Percentiles rank a stretch among this genome's conserved stretches.
phyloP scores from a whole-genome alignment of 2,113 vertebrate genomes.

The Cebus imitator region DNA sequence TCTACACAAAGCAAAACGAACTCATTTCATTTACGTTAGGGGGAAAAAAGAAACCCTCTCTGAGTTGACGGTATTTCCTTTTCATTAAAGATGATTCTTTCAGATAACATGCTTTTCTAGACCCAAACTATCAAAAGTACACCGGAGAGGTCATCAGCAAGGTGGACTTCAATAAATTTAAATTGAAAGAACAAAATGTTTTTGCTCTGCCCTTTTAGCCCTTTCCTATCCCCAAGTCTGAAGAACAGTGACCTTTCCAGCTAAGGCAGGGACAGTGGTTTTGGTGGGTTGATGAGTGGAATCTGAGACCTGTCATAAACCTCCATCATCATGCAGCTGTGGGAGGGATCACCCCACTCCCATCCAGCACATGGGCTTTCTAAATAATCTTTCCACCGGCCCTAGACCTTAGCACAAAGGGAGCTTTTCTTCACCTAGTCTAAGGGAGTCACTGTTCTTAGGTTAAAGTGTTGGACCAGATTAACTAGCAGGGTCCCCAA shows the following conservation, averaged over 20 bases:
- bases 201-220: not conserved
- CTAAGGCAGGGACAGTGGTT: conserved; percentile 17
- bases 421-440: conserved; percentile 80
- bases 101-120: not conserved
- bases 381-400: conserved; percentile 81
- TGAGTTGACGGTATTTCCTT: not conserved
- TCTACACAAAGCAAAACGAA: not conserved
- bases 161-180: not conserved
- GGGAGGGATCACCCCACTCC: conserved; percentile 61
- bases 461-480: conserved; percentile 73
- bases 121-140: not conserved
- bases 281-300: conserved; percentile 37
- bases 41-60: not conserved
- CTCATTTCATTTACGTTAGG: not conserved
- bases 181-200: not conserved
- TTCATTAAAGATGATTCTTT: not conserved
- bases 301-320: conserved; percentile 25
- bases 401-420: conserved; percentile 79
- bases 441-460: conserved; percentile 81
- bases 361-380: conserved; percentile 69
- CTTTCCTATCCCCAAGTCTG: not conserved
- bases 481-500: conserved; percentile 76
- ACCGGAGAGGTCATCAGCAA: not conserved
- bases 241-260: conserved; percentile 56
- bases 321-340: conserved; percentile 43